Evolutionary conservation across 2,113 vertebrate genomes (phyloP).

Genomic region (Corynorhinus townsendii): DNA sequence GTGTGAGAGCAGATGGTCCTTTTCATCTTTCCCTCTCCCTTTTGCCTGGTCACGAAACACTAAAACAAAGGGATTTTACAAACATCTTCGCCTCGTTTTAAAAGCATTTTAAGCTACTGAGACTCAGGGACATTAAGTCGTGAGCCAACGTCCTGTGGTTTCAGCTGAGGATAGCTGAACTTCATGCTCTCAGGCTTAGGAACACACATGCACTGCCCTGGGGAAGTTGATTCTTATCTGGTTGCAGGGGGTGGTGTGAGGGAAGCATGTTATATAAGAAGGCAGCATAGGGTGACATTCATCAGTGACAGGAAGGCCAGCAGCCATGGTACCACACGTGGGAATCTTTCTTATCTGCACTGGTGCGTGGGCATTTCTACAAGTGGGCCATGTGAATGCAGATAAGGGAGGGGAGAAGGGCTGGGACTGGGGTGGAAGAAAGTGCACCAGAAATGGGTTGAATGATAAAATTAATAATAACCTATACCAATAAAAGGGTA

Average conservation of each 20-base stretch:
- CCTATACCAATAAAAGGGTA: too few species aligned
- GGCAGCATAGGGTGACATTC: neutral
- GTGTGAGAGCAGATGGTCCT: neutral
- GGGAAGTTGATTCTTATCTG: neutral
- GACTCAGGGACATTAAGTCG: neutral
- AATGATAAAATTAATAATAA: neutral
- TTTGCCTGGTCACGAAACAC: neutral
- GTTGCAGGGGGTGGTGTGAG: neutral
- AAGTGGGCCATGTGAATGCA: neutral
- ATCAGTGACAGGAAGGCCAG: neutral
- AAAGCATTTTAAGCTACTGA: neutral
- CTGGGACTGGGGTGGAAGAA: neutral
- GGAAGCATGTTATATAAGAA: neutral
- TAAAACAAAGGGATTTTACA: neutral
- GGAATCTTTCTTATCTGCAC: neutral
- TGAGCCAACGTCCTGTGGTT: neutral
- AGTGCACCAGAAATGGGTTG: neutral
- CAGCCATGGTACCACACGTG: accelerated
- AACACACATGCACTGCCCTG: neutral
- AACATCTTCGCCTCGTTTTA: neutral
- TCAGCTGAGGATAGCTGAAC: neutral
- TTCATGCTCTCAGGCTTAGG: neutral
- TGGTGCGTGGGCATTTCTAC: neutral
- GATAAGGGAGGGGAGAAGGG: neutral
- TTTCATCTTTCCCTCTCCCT: neutral